Base-by-base conservation (phyloP, 2,888 invertebrate genomes). In the Andrena haemorrhoa region DNA sequence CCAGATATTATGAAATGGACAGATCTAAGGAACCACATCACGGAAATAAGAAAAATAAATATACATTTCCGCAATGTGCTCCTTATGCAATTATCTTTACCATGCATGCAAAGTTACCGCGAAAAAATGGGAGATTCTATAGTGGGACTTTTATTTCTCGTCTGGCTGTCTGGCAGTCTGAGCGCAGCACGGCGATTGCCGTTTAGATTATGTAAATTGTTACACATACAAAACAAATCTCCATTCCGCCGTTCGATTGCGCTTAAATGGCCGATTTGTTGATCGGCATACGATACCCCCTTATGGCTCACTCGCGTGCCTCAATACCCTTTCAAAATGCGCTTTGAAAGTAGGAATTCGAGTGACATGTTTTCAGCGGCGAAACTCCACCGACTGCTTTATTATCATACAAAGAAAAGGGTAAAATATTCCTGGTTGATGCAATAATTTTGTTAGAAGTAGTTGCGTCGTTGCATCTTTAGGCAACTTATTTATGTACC, bases 131-230 rank as follows among this genome's bases (percentile, higher is more conserved):
- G 16, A 65, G 60, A 29, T 63, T 49, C 31, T 33, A 53, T 41
- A 64, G 47, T 58, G 16, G 33, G 16, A 58, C 58, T 65, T 64
- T 58, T 47, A 16, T 29, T 20, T 35, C n/a, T 7, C 7, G 16
- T 66, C 12, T 23, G n/a, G 10, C 16, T 49, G 41, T 41, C 33
- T 20, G 7, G 2, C 33, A n/a, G 20, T 8, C 29, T 20, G 12
- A 31, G 20, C 16, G 31, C n/a, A 41, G 2, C 33, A 6, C 56
- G 33, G 12, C 63, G 66, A 79, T 60, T 31, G 69, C 60, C 16
- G 83, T 84, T 89, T 87, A 79, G 79, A 89, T 91, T 91, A 91
- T 91, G 90, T 89, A 90, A 91, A 91, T 91, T 83, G 85, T 89
- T 89, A 84, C 84, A 86, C 71, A 69, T 68, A 60, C 58, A 56